Evolutionary conservation across 2,888 invertebrate genomes (phyloP), one percentile per base, ranked within the genome.

Genomic region (Tipula confusa): DNA sequence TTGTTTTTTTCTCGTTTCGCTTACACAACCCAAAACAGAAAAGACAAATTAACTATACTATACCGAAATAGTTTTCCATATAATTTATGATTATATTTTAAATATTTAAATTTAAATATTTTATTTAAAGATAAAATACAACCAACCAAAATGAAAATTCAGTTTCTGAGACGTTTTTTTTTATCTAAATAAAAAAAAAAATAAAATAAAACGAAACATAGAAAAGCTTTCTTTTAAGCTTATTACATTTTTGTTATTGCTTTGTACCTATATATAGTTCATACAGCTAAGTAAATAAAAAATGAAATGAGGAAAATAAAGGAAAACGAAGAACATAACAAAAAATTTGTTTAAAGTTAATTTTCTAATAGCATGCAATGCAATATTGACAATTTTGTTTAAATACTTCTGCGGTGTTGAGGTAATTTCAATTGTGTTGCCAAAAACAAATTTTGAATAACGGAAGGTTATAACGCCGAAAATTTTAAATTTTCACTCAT

Each of bases 301-400:
- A 48, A 48, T 48, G 48, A 48, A 48, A 48, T 9, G n/a, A n/a
- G 15, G 48, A 48, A 48, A 64, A 64, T 9, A 64, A 64, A 24
- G n/a, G n/a, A n/a, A n/a, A n/a, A n/a, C n/a, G n/a, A n/a, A n/a
- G n/a, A n/a, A n/a, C n/a, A n/a, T n/a, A n/a, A n/a, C n/a, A n/a
- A n/a, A n/a, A n/a, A n/a, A n/a, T n/a, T n/a, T n/a, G 64, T 64
- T 24, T 64, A 64, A 64, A 64, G 64, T 64, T 64, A 64, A 64
- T 64, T 64, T 64, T 24, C 24, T 64, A 64, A 64, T 64, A 9
- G 64, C 64, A 64, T 64, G 64, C 64, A 24, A 64, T 64, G 1
- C 64, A 64, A 64, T 64, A 64, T 64, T 43, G 43, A 43, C 15
- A 43, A 43, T 15, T n/a, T 43, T 43, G 43, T 15, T 43, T 43